Evolutionary conservation across 2,797 vertebrate genomes (phyloP).

Genomic region (Sebastes taczanowskii): DNA sequence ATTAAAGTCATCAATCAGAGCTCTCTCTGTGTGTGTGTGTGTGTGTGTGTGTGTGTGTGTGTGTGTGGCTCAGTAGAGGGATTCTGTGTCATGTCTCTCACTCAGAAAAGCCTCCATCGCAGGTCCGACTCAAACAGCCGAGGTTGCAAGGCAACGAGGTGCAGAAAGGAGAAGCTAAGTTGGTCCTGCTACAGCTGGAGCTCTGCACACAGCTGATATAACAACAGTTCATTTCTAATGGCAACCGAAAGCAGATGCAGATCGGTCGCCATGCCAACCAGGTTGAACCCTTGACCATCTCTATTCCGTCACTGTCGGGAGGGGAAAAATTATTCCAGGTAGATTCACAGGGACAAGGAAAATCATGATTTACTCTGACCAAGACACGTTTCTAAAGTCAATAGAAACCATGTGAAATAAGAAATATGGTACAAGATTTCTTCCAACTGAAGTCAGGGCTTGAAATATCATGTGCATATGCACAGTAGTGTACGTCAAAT

Average conservation of each 20-base stretch:
- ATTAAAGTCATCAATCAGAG: conserved; percentile 50
- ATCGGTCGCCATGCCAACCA: conserved; percentile 60
- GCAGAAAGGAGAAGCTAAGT: neutral
- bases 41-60: no score
- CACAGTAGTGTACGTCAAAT: neutral
- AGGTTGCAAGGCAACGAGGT: no score
- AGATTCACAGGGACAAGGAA: no score
- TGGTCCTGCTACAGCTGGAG: neutral
- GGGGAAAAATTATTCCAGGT: no score
- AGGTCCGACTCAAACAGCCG: neutral
- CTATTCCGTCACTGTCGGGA: neutral
- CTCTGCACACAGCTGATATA: neutral
- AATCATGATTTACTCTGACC: no score
- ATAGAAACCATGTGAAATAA: no score
- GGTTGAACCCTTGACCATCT: conserved; percentile 52
- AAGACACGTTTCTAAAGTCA: no score
- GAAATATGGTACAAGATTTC: neutral
- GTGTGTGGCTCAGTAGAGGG: neutral
- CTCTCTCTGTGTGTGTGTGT: neutral
- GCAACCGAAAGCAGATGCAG: conserved; percentile 45
- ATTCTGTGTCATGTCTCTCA: no score
- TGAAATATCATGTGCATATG: neutral
- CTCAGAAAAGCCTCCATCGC: neutral
- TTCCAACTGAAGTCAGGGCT: no score
- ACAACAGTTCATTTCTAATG: conserved; percentile 31